A percentile compares a stretch with the other conserved stretches of the same genome.
These are phyloP conservation scores for Megaceryle alcyon DNA, from an alignment of 2,797 vertebrate genomes.

Conservation along the genomic window DNA sequence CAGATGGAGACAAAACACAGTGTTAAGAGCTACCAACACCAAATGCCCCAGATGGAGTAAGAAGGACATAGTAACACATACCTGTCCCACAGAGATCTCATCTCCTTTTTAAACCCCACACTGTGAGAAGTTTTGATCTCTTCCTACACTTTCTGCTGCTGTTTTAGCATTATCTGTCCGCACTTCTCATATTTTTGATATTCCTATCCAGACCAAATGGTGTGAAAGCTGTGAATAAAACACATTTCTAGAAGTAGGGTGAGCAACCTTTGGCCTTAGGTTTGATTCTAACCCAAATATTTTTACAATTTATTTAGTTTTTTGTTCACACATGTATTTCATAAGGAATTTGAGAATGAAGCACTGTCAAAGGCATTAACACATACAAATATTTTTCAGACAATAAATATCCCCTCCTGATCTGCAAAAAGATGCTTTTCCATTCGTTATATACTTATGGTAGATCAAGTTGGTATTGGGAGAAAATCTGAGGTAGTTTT, in stretches of 20 bases:
- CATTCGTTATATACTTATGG: not conserved
- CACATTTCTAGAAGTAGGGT: not conserved
- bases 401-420: not conserved
- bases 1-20: not conserved
- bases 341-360: conserved; percentile 15
- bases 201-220: not conserved
- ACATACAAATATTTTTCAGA: not conserved
- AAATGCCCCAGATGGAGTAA: not conserved
- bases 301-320: not conserved
- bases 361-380: not conserved
- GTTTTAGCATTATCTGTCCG: not conserved
- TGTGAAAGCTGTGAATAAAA: not conserved
- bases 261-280: not conserved
- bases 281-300: not conserved
- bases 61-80: not conserved
- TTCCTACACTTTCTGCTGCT: not conserved
- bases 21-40: not conserved
- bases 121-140: not conserved
- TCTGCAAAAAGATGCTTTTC: not conserved
- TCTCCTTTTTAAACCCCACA: not conserved
- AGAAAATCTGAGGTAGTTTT: not conserved
- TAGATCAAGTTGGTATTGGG: not conserved
- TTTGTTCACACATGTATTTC: not conserved
- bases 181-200: not conserved
- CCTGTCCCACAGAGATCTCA: not conserved